A percentile compares a stretch with the other conserved stretches of the same genome.
phyloP scores from a whole-genome alignment of 2,113 vertebrate genomes.

The Delphinapterus leucas region DNA sequence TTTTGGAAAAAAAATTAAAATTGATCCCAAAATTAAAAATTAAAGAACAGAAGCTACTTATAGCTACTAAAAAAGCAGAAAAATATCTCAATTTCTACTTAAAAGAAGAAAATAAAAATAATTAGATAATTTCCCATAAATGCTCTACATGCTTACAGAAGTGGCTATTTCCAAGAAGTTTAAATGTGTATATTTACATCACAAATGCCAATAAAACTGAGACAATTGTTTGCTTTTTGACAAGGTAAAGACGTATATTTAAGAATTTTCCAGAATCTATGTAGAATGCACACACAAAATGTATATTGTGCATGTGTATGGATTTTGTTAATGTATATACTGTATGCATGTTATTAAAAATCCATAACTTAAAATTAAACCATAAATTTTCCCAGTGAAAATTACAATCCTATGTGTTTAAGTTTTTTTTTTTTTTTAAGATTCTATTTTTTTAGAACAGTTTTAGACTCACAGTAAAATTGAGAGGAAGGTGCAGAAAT shows the following conservation, averaged over 20 bases:
- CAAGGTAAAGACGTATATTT: not conserved
- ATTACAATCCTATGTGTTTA: not conserved
- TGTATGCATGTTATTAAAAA: not conserved
- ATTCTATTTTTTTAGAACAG: not conserved
- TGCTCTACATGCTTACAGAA: too few species aligned
- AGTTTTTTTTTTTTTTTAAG: not conserved
- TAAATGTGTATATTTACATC: too few species aligned
- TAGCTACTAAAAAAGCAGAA: too few species aligned
- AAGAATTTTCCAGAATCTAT: too few species aligned
- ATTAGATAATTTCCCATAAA: too few species aligned
- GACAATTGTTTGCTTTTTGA: not conserved
- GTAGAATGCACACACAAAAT: accelerated
- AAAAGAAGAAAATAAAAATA: too few species aligned
- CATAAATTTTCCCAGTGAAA: not conserved
- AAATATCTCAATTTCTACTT: too few species aligned
- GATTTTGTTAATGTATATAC: too few species aligned
- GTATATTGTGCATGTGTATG: accelerated
- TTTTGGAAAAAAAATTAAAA: too few species aligned
- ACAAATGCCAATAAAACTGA: accelerated
- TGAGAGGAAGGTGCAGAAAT: not conserved
- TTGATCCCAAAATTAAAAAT: too few species aligned
- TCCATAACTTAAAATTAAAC: not conserved
- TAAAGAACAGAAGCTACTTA: too few species aligned
- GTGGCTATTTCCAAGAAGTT: too few species aligned
- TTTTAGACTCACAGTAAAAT: not conserved